Evolutionary conservation across 64 coral and sea anemone species (phyloP), one percentile per base, ranked within the genome.

Genomic region (Pocillopora damicornis): DNA sequence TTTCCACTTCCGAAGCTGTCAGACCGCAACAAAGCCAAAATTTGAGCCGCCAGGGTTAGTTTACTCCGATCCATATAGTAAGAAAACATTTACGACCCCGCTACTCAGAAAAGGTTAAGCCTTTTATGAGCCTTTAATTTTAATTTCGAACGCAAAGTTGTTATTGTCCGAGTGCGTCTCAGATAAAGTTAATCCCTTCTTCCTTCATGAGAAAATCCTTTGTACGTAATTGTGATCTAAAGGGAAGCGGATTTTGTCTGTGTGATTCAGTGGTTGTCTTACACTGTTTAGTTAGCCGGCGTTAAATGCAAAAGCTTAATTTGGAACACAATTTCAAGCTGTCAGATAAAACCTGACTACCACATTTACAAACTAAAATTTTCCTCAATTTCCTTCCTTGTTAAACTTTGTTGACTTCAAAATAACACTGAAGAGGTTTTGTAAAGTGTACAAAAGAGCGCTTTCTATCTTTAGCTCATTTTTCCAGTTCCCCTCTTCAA

Each of bases 41-140:
- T 42, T 45, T 45, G 16, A 8, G 38, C 75, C 17, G 37, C 17
- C 1, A 51, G 51, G 16, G 16, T 0, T 56, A 71, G 26, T 72
- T 0, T 22, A 72, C 38, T 85, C 64, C 23, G 13, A 67, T 3
- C 26, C 67, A 36, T n/a, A 15, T 57, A 20, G 80, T 22, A 45
- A 68, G 62, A 51, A 38, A 17, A 73, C 62, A 85, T 68, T 13
- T 30, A 26, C 20, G 81, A 85, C 81, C 81, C 26, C 5, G 12
- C 4, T 2, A 72, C 42, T 72, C 38, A 51, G 38, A 77, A 63
- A n/a, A 66, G 81, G 81, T 85, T 85, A 85, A 85, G 63, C 81
- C 45, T 85, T 73, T 73, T 58, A 85, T 72, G 15, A 58, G 81
- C 11, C 20, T 23, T 73, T 85, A 42, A 23, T 23, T 73, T 85